A percentile compares a stretch with the other conserved stretches of the same genome.
These are phyloP conservation scores for Perca fluviatilis DNA, from an alignment of 2,113 vertebrate genomes.

Conservation along the genomic window DNA sequence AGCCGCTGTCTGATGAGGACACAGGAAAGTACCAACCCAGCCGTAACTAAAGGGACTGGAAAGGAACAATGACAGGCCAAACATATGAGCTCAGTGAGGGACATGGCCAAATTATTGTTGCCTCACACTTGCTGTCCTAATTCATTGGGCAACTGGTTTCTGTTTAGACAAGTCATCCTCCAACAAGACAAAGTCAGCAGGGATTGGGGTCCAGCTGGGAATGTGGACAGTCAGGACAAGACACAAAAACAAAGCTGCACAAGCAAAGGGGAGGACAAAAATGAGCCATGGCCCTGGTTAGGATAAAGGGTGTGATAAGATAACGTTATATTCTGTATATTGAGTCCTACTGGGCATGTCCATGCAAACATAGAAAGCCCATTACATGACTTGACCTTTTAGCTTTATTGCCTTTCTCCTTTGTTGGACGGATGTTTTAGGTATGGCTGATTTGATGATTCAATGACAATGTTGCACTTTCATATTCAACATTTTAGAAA, in stretches of 20 bases:
- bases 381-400: not conserved
- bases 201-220: slow-evolving; percentile 58
- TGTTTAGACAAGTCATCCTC: slow-evolving; percentile 77
- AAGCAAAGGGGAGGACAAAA: slow-evolving; percentile 49
- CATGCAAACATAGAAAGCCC: not conserved
- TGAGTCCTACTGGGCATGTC: not conserved
- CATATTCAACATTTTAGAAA: not conserved
- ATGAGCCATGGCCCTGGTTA: not conserved
- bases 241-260: slow-evolving; percentile 68
- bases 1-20: slow-evolving; percentile 64
- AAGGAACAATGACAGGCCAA: slow-evolving; percentile 83
- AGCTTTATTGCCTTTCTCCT: not conserved
- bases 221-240: slow-evolving; percentile 53
- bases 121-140: slow-evolving; percentile 68
- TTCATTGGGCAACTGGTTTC: slow-evolving; percentile 53
- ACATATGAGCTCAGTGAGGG: slow-evolving; percentile 85
- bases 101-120: slow-evolving; percentile 67
- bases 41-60: slow-evolving; percentile 79
- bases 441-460: not conserved
- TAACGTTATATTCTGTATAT: not conserved
- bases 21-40: slow-evolving; percentile 83
- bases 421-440: not conserved
- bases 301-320: not conserved
- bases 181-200: slow-evolving; percentile 73
- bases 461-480: not conserved